These are phyloP conservation scores for Corydoras sp. DNA, from an alignment of 2,113 vertebrate species.

Conservation along the genomic window DNA sequence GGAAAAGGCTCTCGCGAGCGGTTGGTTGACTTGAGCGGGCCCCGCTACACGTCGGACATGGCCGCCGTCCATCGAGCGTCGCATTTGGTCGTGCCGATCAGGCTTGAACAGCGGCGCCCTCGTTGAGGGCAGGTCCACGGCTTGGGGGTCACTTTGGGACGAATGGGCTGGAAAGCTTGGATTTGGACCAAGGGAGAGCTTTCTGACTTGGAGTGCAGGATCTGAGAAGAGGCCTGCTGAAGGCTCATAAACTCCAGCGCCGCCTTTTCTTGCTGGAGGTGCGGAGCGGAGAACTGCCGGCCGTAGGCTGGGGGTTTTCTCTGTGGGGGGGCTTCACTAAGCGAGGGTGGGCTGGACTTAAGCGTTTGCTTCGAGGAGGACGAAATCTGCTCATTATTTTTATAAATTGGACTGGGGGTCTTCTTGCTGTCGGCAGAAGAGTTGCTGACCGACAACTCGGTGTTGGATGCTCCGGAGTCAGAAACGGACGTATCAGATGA, in stretches of 20 bases:
- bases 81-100: conserved; percentile 45
- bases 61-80: conserved; percentile 48
- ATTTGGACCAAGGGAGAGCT: conserved; percentile 48
- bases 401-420: conserved; percentile 45
- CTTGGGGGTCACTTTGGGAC: conserved; percentile 50
- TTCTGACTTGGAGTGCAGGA: conserved; percentile 52
- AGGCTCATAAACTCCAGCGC: too few species aligned
- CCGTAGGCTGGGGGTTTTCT: conserved; percentile 52
- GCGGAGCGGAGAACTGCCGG: conserved; percentile 54
- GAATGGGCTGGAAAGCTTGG: conserved; percentile 45
- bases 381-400: conserved; percentile 37
- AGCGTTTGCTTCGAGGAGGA: background rate
- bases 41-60: conserved; percentile 24
- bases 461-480: conserved; percentile 48
- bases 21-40: conserved; percentile 35
- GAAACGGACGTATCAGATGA: conserved; percentile 52
- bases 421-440: conserved; percentile 51
- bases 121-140: conserved; percentile 42
- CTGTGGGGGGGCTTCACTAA: conserved; percentile 18
- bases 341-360: conserved; percentile 19
- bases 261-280: conserved; percentile 40
- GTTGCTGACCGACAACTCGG: conserved; percentile 53
- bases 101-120: conserved; percentile 35
- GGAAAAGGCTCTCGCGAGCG: conserved; percentile 51
- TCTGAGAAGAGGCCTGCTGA: conserved; percentile 26